Evolutionary conservation across 1,140 invertebrate species (phyloP), one percentile per base, ranked within the genome.

Genomic region (Drosophila triauraria): DNA sequence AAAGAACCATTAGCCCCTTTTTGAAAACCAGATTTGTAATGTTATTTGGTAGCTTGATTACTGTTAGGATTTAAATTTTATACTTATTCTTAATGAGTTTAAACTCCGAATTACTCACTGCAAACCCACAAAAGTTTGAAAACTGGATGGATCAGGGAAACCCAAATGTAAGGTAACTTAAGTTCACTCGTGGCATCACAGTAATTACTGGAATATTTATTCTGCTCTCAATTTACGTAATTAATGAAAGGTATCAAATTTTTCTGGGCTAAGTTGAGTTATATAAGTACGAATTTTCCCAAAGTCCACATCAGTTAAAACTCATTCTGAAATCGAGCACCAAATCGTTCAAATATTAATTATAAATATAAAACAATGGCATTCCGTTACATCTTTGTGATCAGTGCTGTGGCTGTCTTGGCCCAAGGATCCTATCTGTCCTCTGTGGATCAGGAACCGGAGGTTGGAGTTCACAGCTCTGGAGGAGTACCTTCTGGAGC

Each of bases 251-350:
- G 3, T 13, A 13, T 50, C 17, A 30, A 1, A 10, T 6, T 32
- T 62, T 10, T 12, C 20, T 54, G 15, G 0, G 25, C 15, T 8
- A 44, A 25, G 12, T 23, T 6, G 4, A n/a, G 9, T 15, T 78
- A 82, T 82, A 82, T 64, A 82, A 78, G 25, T 12, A 15, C 6
- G 23, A 2, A 7, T 0, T n/a, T 50, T 40, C 15, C 10, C 13
- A 1, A 35, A 23, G 4, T 3, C 23, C 9, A 42, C 54, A 82
- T 78, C 80, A 82, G 68, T 82, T 78, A 50, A 46, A 38, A 27
- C n/a, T n/a, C 50, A 61, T 47, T 48, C 62, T 63, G 27, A 48
- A 50, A 23, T 48, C 23, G 10, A 56, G 32, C 17, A 64, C 64
- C 9, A 8, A 10, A 23, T 47, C 12, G 27, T 17, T 23, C 30